phyloP scores from a whole-genome alignment of 2,113 vertebrate genomes.

The Syngnathoides biaculeatus region DNA sequence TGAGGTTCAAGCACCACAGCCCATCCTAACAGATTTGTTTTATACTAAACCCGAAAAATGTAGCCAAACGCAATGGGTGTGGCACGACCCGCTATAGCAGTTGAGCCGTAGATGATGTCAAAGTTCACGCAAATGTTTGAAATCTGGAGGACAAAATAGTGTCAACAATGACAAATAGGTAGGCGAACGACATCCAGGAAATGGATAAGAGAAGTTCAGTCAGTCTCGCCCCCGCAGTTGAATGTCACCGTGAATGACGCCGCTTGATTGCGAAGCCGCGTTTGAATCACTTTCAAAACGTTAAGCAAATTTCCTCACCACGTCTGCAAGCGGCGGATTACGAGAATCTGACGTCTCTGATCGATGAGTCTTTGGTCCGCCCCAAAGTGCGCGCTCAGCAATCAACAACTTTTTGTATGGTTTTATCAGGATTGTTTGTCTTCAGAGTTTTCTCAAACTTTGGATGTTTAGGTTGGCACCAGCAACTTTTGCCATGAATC shows the following conservation, averaged over 20 bases:
- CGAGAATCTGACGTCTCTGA: background rate
- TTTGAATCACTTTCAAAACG: conserved; percentile 9
- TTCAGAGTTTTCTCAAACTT: background rate
- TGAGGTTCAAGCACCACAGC: background rate
- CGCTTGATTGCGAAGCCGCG: conserved; percentile 2
- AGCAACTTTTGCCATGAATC: no score
- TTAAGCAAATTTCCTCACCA: background rate
- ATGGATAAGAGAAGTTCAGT: background rate
- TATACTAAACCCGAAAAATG: background rate
- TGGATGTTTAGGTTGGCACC: no score
- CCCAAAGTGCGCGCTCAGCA: background rate
- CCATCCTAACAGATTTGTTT: background rate
- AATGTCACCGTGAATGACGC: conserved; percentile 12
- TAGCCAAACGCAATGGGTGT: background rate
- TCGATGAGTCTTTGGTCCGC: background rate
- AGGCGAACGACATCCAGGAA: background rate
- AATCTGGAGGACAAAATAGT: background rate
- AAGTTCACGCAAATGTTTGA: background rate
- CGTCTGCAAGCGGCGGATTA: background rate
- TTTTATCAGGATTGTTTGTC: background rate
- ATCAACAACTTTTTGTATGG: background rate
- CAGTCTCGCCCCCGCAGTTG: background rate
- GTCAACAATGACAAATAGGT: background rate
- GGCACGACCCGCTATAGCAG: background rate
- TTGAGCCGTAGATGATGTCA: background rate